These are phyloP conservation scores for Tetrax tetrax DNA, from an alignment of 2,113 vertebrate genomes.

Conservation along the genomic window DNA sequence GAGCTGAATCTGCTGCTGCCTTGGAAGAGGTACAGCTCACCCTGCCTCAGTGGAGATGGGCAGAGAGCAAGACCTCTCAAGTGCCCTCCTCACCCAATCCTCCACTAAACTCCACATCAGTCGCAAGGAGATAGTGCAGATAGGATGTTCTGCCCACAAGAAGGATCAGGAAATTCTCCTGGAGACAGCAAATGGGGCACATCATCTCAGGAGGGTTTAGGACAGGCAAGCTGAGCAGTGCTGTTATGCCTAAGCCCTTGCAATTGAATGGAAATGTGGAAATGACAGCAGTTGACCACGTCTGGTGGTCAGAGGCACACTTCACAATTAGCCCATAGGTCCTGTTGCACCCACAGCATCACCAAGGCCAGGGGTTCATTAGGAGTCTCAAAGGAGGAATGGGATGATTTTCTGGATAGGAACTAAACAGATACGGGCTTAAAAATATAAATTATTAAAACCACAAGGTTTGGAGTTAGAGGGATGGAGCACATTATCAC, in stretches of 20 bases:
- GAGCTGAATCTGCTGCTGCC: neutral
- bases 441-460: neutral
- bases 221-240: neutral
- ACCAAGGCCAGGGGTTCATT: neutral
- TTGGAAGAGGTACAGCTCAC: neutral
- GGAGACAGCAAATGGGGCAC: neutral
- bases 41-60: neutral
- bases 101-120: neutral
- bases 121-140: neutral
- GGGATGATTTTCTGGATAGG: neutral
- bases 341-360: neutral
- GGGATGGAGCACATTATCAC: neutral
- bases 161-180: neutral
- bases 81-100: neutral
- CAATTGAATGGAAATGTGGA: neutral
- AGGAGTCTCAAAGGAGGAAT: neutral
- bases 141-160: neutral
- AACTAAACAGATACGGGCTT: neutral
- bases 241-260: neutral
- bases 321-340: neutral
- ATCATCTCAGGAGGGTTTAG: neutral
- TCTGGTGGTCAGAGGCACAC: rapidly evolving
- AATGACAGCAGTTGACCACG: neutral
- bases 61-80: neutral
- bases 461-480: neutral